Conservation (phyloP, 2,113 vertebrate species). For the Falco punctatus region DNA sequence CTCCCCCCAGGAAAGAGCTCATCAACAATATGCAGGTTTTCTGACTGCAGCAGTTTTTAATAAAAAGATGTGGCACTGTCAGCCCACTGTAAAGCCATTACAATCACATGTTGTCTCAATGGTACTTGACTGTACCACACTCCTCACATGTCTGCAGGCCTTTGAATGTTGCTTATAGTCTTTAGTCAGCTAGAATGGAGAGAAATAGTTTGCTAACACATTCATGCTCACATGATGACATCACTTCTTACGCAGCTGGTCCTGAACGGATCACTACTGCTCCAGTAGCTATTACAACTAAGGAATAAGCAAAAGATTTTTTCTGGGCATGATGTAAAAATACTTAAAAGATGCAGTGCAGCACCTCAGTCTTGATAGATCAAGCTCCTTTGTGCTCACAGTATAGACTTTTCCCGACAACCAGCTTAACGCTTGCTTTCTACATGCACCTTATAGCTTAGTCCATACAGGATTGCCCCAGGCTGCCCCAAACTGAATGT, state of each 20-base stretch:
- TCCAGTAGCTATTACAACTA: background rate
- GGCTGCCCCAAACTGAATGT: background rate
- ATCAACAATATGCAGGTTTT: background rate
- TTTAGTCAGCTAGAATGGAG: background rate
- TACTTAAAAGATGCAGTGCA: background rate
- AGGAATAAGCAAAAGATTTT: background rate
- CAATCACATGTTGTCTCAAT: background rate
- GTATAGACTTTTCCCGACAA: background rate
- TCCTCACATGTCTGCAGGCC: background rate
- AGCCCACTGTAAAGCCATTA: background rate
- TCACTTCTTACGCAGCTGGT: background rate
- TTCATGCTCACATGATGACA: background rate
- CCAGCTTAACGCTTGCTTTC: background rate
- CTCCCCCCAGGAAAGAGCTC: background rate
- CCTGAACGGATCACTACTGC: background rate
- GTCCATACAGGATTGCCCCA: background rate
- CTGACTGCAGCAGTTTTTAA: background rate
- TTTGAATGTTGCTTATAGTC: background rate
- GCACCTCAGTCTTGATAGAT: background rate
- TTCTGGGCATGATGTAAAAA: background rate
- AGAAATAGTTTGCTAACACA: background rate
- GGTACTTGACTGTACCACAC: background rate
- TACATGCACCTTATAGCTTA: background rate
- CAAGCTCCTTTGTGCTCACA: background rate
- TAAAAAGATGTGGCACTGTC: background rate